These are phyloP conservation scores for Felis chaus DNA, from an alignment of 2,113 vertebrate genomes.

Conservation along the genomic window DNA sequence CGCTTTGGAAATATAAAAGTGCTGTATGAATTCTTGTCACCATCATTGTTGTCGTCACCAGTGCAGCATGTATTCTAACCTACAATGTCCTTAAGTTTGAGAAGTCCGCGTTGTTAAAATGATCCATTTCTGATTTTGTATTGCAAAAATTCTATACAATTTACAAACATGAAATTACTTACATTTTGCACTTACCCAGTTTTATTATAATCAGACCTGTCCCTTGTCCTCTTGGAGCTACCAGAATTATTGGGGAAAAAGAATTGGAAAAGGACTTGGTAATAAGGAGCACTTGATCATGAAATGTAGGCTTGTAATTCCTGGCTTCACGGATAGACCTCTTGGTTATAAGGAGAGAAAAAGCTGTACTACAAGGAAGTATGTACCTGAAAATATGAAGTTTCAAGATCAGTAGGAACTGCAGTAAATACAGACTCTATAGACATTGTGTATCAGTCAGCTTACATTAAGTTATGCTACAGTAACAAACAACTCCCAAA, in stretches of 20 bases:
- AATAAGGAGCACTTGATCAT: background rate
- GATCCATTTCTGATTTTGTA: conserved; percentile 43
- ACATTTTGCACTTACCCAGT: background rate
- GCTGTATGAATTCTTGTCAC: background rate
- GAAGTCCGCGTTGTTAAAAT: conserved; percentile 22
- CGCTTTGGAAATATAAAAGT: background rate
- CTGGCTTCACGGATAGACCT: background rate
- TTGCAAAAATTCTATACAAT: conserved; percentile 24
- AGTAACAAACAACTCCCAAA: background rate
- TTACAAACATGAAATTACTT: background rate
- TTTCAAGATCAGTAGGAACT: background rate
- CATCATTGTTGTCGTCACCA: background rate
- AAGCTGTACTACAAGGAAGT: background rate
- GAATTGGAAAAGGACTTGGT: background rate
- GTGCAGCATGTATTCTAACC: background rate
- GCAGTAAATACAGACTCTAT: background rate
- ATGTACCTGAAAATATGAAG: background rate
- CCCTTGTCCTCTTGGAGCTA: background rate
- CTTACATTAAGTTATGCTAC: background rate
- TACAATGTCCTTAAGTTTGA: background rate
- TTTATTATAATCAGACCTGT: conserved; percentile 33
- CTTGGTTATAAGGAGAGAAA: background rate
- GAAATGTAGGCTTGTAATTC: background rate
- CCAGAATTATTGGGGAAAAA: background rate
- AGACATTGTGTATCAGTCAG: background rate